Conservation (phyloP, 2,113 vertebrate genomes). For the Petaurus breviceps region DNA sequence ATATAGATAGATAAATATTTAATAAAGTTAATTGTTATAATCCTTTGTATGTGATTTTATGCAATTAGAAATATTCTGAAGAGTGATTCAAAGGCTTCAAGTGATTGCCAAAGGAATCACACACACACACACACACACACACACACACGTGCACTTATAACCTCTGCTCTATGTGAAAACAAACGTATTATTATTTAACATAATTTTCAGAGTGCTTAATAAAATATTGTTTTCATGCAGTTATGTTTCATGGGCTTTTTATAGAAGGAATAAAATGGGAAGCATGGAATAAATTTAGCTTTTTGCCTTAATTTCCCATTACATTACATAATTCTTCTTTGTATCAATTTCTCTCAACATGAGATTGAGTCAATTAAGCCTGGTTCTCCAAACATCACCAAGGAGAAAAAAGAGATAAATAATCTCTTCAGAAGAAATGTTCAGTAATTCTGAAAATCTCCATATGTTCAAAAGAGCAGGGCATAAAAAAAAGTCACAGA, state of each 20-base stretch:
- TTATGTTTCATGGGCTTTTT: background rate
- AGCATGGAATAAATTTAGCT: background rate
- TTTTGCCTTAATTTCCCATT: background rate
- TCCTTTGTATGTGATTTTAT: background rate
- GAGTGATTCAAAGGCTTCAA: background rate
- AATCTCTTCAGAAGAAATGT: background rate
- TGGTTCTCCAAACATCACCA: background rate
- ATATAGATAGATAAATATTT: background rate
- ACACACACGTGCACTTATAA: background rate
- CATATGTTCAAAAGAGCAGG: background rate
- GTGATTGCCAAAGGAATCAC: background rate
- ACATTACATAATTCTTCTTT: background rate
- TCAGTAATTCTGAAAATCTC: background rate
- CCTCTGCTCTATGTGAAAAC: background rate
- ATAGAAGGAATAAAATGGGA: background rate
- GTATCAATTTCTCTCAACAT: background rate
- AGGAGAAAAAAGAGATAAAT: background rate
- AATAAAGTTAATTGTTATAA: background rate
- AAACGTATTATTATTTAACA: background rate
- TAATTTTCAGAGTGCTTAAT: background rate
- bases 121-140: no score
- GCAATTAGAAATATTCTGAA: background rate
- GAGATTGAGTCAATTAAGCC: background rate
- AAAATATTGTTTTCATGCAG: background rate
- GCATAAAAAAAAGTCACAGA: background rate